Evolutionary conservation across 2,797 vertebrate species (phyloP).

Genomic region (Sciurus carolinensis): DNA sequence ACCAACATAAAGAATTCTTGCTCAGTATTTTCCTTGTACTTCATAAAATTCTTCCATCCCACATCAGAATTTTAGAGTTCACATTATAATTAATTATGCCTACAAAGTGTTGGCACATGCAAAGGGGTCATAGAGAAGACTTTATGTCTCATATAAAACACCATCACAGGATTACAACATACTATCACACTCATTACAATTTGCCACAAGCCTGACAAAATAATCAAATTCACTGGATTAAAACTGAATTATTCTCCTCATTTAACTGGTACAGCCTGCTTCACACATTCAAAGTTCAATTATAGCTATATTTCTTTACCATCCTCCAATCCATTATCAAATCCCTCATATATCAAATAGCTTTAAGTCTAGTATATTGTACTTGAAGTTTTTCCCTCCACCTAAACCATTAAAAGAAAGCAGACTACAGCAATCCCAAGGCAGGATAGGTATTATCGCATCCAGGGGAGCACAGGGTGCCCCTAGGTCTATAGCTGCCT

Average conservation of each 20-base stretch:
- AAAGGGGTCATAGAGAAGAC: not conserved
- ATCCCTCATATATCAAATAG: not conserved
- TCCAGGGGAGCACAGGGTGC: not conserved
- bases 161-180: slow-evolving; percentile 36
- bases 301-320: slow-evolving; percentile 24
- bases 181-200: not conserved
- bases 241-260: slow-evolving; percentile 61
- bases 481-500: fast-evolving
- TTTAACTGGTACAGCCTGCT: slow-evolving; percentile 30
- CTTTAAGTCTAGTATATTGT: not conserved
- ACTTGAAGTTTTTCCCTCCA: not conserved
- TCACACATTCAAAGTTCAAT: slow-evolving; percentile 47
- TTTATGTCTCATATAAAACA: slow-evolving; percentile 74
- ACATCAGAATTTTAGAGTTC: slow-evolving; percentile 70
- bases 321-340: slow-evolving; percentile 1
- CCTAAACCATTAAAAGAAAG: not conserved
- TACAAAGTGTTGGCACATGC: slow-evolving; percentile 28
- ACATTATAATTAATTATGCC: slow-evolving; percentile 75
- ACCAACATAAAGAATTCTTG: slow-evolving; percentile 14
- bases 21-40: slow-evolving; percentile 69
- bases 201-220: slow-evolving; percentile 64
- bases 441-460: fast-evolving
- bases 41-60: slow-evolving; percentile 70
- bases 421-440: not conserved
- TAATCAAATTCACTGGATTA: slow-evolving; percentile 70